These are phyloP conservation scores for Helarctos malayanus DNA, from an alignment of 2,797 vertebrate genomes.

Conservation along the genomic window DNA sequence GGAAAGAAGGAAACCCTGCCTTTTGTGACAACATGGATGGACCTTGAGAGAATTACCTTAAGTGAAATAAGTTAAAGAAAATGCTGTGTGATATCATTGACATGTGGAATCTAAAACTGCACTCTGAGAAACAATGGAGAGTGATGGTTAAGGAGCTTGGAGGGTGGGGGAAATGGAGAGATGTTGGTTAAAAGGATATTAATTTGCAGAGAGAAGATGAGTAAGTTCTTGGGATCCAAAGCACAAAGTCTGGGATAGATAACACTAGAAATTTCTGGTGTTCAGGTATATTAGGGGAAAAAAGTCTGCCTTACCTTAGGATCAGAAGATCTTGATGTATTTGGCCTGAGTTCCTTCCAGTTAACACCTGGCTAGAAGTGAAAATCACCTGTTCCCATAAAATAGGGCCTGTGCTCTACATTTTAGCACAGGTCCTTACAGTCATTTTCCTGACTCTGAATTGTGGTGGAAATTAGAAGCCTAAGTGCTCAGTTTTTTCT, in stretches of 20 bases:
- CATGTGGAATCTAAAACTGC: not conserved
- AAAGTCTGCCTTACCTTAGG: not conserved
- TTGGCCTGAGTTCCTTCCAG: not conserved
- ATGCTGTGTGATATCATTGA: not conserved
- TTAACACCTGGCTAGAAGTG: not conserved
- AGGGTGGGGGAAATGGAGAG: not conserved
- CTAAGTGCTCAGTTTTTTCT: conserved; percentile 18
- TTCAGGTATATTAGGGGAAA: not conserved
- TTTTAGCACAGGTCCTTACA: not conserved
- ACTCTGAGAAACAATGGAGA: not conserved
- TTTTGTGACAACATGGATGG: not conserved
- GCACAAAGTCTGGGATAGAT: not conserved
- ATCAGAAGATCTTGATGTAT: not conserved
- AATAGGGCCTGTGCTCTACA: too few relatives aligned
- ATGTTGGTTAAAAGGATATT: not conserved
- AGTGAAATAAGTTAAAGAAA: not conserved
- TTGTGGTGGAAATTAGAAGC: not conserved
- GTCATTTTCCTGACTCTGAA: not conserved
- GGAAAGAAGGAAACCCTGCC: not conserved
- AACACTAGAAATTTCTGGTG: not conserved
- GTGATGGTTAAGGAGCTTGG: not conserved
- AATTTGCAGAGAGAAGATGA: not conserved
- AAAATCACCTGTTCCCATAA: not conserved
- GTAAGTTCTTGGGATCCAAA: not conserved
- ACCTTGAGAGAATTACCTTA: not conserved